These are phyloP conservation scores for Sialia sialis DNA, from an alignment of 2,113 vertebrate species.

Conservation along the genomic window DNA sequence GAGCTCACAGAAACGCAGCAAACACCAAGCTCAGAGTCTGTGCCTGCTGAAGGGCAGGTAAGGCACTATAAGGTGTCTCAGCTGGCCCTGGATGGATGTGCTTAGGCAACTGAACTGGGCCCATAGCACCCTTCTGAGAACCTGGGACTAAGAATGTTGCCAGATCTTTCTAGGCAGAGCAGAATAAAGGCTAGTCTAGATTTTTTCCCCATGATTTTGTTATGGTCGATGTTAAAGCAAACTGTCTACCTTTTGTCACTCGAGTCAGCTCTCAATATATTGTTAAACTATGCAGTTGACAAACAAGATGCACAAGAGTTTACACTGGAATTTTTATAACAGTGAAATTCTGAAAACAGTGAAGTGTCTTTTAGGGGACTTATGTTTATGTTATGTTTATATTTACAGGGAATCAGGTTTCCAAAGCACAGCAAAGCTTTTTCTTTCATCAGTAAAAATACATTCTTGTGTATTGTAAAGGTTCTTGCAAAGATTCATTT, in stretches of 20 bases:
- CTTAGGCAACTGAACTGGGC: not conserved
- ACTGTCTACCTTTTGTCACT: not conserved
- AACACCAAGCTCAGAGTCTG: rapidly evolving
- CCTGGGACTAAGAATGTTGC: not conserved
- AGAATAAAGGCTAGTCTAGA: not conserved
- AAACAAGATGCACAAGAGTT: not conserved
- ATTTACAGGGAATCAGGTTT: not conserved
- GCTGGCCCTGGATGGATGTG: not conserved
- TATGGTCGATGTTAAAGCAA: not conserved
- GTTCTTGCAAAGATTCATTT: not conserved
- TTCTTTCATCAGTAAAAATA: not conserved
- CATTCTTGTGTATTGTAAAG: not conserved
- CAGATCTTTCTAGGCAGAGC: not conserved
- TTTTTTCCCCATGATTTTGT: not conserved
- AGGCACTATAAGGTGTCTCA: not conserved
- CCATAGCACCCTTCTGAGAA: not conserved
- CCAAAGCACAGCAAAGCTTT: not conserved
- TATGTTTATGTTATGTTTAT: not conserved
- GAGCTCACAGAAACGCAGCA: not conserved
- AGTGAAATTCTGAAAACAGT: not conserved
- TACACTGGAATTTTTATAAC: not conserved
- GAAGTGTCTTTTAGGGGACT: not conserved
- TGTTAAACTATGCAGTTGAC: not conserved
- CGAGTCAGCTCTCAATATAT: not conserved
- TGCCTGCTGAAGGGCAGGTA: not conserved